Evolutionary conservation across 2,888 invertebrate species (phyloP).

Genomic region (Drosophila birchii): DNA sequence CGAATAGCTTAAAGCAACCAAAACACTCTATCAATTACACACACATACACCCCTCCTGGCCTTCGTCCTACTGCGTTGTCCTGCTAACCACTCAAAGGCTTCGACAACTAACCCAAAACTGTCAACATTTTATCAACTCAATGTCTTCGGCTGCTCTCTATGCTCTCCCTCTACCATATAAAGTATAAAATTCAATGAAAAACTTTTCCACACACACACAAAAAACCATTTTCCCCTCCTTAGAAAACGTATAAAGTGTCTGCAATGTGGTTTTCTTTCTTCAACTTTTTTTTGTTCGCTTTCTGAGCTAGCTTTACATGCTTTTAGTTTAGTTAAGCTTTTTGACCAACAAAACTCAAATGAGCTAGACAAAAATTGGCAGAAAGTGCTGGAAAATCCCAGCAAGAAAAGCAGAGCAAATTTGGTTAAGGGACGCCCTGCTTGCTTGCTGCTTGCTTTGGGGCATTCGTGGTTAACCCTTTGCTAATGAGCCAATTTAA

Average conservation of each 20-base stretch:
- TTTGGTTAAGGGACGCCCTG: slow-evolving; percentile 27
- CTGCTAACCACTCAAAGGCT: slow-evolving; percentile 25
- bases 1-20: slow-evolving; percentile 16
- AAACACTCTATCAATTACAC: slow-evolving; percentile 30
- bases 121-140: slow-evolving; percentile 76
- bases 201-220: slow-evolving; percentile 63
- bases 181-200: slow-evolving; percentile 69
- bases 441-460: slow-evolving; percentile 17
- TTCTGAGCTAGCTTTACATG: slow-evolving; percentile 58
- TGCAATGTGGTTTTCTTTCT: slow-evolving; percentile 52
- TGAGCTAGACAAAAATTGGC: slow-evolving; percentile 47
- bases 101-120: slow-evolving; percentile 63
- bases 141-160: slow-evolving; percentile 42
- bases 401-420: slow-evolving; percentile 32
- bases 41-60: not conserved
- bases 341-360: slow-evolving; percentile 71
- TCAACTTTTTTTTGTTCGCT: slow-evolving; percentile 21
- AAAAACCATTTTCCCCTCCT: slow-evolving; percentile 16
- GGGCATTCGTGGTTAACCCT: slow-evolving; percentile 67
- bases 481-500: slow-evolving; percentile 79
- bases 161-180: slow-evolving; percentile 34
- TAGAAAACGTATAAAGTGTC: slow-evolving; percentile 40
- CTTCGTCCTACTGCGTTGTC: not conserved
- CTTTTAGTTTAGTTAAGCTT: slow-evolving; percentile 73
- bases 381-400: slow-evolving; percentile 11